These are phyloP conservation scores for Aporophyla nigra DNA, from an alignment of 2,888 invertebrate genomes.

Conservation along the genomic window DNA sequence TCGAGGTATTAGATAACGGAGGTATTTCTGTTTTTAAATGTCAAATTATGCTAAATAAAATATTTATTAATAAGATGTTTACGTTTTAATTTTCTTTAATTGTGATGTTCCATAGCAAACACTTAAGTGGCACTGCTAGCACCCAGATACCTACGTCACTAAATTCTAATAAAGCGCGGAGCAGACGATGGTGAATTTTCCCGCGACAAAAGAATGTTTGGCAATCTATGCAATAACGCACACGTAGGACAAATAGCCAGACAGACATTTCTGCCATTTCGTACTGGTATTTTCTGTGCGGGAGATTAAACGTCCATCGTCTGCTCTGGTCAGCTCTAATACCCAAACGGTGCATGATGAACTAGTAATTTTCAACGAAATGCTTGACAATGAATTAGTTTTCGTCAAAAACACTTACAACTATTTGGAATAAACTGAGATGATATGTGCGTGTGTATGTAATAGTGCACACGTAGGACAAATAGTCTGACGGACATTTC, in stretches of 20 bases:
- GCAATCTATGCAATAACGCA: background rate
- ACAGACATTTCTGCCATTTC: background rate
- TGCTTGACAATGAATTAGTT: too few relatives aligned
- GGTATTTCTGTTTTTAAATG: conserved; percentile 1
- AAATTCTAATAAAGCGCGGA: background rate
- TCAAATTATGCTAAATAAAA: conserved; percentile 34
- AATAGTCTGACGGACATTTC: background rate
- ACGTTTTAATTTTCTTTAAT: conserved; percentile 5
- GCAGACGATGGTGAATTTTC: background rate
- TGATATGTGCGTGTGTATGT: too few relatives aligned
- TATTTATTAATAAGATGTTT: conserved; percentile 9
- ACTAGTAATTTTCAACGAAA: background rate
- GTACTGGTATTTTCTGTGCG: background rate
- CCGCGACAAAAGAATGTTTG: background rate
- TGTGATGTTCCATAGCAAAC: background rate
- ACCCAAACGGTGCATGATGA: background rate
- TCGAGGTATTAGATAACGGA: conserved; percentile 38
- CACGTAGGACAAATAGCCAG: background rate
- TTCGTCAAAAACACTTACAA: too few relatives aligned
- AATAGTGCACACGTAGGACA: background rate
- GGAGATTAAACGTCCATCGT: too few relatives aligned
- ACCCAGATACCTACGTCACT: background rate
- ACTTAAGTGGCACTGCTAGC: background rate
- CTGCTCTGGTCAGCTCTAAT: background rate
- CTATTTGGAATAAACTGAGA: too few relatives aligned